Evolutionary conservation across 2,113 vertebrate species (phyloP), one percentile per base, ranked within the genome.

Genomic region (Amia ocellicauda): DNA sequence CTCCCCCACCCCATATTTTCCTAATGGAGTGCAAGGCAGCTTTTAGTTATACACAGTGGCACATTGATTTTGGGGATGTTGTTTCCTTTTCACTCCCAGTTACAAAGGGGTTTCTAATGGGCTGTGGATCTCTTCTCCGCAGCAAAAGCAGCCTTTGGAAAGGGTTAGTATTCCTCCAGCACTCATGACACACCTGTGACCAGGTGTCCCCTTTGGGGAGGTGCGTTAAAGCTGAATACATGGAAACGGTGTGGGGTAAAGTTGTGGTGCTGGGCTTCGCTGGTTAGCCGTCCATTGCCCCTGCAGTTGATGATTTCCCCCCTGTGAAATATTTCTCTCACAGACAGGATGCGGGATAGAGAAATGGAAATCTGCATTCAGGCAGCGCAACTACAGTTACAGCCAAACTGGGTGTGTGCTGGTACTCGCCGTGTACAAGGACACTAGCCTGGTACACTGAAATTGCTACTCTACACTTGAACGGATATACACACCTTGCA

Each of bases 311-410:
- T 60, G 22, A 45, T 63, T 57, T 43, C 72, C 57, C 63, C 66
- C 51, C 77, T 54, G 69, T 70, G 66, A 65, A 67, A 7, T n/a
- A 51, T 42, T 42, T 73, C n/a, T 63, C 66, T 23, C 29, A 58
- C 68, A 73, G 78, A 67, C 79, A 78, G 79, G 78, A 84, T 80
- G 70, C 79, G 80, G 79, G 77, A 80, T 81, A 68, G 72, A 58
- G 71, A 49, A 58, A 75, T 66, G 68, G 76, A 73, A 31, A 28
- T 11, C 9, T 7, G 26, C 26, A 77, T 71, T 70, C 68, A 74
- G 22, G 60, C 59, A 29, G 19, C 8, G 58, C 23, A n/a, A 54
- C 13, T 19, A 42, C 10, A n/a, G 56, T 62, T 23, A 69, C 43
- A 49, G 45, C 45, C 3, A 14, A 23, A 3, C 50, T 7, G 22